phyloP scores from a whole-genome alignment of 2,797 vertebrate species.

The Lacerta bilineata region DNA sequence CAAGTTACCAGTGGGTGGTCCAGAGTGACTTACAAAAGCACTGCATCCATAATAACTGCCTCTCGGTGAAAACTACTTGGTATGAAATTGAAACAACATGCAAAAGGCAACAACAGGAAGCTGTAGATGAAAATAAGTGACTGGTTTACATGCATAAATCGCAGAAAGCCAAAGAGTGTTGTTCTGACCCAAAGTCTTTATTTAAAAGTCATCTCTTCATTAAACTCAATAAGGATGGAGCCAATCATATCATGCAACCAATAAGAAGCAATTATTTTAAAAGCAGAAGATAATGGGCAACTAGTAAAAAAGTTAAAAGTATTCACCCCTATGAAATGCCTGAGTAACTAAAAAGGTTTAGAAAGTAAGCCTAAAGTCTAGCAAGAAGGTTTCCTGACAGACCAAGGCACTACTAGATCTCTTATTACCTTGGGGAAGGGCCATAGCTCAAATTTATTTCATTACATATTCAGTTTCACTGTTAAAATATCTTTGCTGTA shows the following conservation, averaged over 20 bases:
- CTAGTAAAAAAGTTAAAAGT: slow-evolving; percentile 4
- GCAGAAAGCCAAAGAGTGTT: too few species aligned
- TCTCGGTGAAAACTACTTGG: neutral
- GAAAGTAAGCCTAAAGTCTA: neutral
- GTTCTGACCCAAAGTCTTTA: too few species aligned
- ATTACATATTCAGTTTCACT: too few species aligned
- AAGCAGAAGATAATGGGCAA: neutral
- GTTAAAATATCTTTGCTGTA: too few species aligned
- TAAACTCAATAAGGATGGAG: neutral
- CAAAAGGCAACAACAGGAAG: neutral
- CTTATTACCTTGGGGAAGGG: neutral
- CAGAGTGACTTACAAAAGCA: neutral
- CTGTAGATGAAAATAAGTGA: neutral
- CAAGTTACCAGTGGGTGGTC: neutral
- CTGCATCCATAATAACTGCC: neutral
- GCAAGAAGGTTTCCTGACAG: neutral
- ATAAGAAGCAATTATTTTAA: neutral
- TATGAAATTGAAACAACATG: neutral
- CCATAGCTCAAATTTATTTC: too few species aligned
- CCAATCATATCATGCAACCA: neutral
- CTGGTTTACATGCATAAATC: neutral
- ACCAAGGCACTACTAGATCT: too few species aligned
- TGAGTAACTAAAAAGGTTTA: neutral
- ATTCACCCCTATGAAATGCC: neutral
- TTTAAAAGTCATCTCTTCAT: too few species aligned